Percentiles rank a stretch among this genome's conserved stretches.
Conservation (phyloP, 2,888 invertebrate genomes). For the Athripsodes cinereus region DNA sequence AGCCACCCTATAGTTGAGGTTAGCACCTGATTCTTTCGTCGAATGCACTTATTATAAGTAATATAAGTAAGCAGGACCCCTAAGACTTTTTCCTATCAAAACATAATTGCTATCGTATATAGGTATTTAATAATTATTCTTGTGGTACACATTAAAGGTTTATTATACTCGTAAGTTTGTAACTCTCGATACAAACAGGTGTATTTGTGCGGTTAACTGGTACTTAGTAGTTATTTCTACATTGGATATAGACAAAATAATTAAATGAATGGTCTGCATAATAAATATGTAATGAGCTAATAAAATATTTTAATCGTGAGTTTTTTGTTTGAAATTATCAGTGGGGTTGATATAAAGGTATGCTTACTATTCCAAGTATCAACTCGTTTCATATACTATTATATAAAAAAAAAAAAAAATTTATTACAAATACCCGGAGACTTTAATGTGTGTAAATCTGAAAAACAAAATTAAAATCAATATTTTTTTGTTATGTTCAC, state of each 20-base stretch:
- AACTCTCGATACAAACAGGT: not conserved
- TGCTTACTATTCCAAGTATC: too few relatives aligned
- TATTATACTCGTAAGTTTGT: not conserved
- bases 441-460: too few relatives aligned
- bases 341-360: too few relatives aligned
- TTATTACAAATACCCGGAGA: too few relatives aligned
- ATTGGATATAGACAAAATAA: not conserved
- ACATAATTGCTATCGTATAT: constrained; percentile 10
- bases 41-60: constrained; percentile 8
- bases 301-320: not conserved
- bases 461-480: too few relatives aligned
- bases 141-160: not conserved
- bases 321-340: too few relatives aligned
- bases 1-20: not conserved
- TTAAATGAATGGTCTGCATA: not conserved
- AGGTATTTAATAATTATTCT: not conserved
- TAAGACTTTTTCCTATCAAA: constrained; percentile 7
- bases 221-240: not conserved
- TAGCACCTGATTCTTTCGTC: constrained; percentile 24
- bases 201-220: not conserved
- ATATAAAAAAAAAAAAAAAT: too few relatives aligned
- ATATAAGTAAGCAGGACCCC: constrained; percentile 6
- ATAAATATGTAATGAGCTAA: constrained; percentile 3
- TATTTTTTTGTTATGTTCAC: too few relatives aligned
- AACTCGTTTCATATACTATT: too few relatives aligned